Percentiles rank a stretch among this genome's conserved stretches.
Conservation (phyloP, 2,797 vertebrate genomes). For the Poeciliopsis presidionis region DNA sequence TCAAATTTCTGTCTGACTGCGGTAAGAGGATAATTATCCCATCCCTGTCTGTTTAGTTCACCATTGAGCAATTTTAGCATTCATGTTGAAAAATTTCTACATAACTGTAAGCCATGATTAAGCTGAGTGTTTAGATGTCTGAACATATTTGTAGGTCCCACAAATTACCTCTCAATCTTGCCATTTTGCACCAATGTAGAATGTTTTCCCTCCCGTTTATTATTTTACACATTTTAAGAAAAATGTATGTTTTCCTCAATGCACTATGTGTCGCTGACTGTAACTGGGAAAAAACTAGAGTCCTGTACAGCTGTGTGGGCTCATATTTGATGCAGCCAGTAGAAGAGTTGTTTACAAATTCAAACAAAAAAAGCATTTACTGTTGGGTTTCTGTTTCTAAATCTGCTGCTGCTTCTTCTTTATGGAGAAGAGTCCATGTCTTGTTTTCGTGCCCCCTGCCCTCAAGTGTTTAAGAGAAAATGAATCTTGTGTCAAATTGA, state of each 20-base stretch:
- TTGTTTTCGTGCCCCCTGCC: constrained; percentile 16
- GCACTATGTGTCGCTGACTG: constrained; percentile 34
- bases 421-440: constrained; percentile 26
- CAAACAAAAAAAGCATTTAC: constrained; percentile 30
- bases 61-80: constrained; percentile 16
- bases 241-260: constrained; percentile 25
- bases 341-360: constrained; percentile 66
- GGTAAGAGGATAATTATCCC: constrained; percentile 4
- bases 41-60: background rate
- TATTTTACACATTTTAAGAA: constrained; percentile 31
- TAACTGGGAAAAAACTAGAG: constrained; percentile 45
- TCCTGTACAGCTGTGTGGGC: constrained; percentile 49
- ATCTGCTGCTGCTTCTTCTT: constrained; percentile 74
- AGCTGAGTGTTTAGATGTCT: constrained; percentile 34
- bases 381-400: constrained; percentile 38
- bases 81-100: background rate
- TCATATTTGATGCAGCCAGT: constrained; percentile 22
- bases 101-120: constrained; percentile 33
- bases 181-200: constrained; percentile 74
- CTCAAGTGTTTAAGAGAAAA: constrained; percentile 23
- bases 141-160: constrained; percentile 21
- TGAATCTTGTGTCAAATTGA: constrained; percentile 31
- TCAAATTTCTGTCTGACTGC: background rate
- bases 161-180: constrained; percentile 61
- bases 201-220: constrained; percentile 6